Percentiles rank a stretch among this genome's conserved stretches.
Evolutionary conservation across 2,888 invertebrate genomes (phyloP).

Genomic region (Tanypteryx hageni): DNA sequence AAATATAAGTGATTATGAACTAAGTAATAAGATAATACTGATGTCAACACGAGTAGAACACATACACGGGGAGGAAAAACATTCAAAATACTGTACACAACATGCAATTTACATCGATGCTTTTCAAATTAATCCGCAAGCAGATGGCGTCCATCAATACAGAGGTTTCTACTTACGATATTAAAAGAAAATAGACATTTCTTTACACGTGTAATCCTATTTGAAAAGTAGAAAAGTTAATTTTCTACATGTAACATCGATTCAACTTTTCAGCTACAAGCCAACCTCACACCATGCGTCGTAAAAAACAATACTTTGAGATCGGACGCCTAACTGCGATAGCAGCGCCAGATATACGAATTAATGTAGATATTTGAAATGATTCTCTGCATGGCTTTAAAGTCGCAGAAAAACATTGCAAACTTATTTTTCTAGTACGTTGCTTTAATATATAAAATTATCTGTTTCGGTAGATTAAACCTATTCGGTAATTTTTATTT

Average conservation of each 20-base stretch:
- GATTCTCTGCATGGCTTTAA: not conserved
- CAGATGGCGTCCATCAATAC: constrained; percentile 56
- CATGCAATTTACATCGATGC: constrained; percentile 17
- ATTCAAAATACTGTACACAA: constrained; percentile 47
- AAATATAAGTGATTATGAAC: not conserved
- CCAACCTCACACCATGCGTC: constrained; percentile 36
- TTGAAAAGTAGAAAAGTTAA: not conserved
- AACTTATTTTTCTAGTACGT: not conserved
- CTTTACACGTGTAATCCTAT: not conserved
- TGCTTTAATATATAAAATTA: no score
- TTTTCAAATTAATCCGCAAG: constrained; percentile 61
- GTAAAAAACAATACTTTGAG: constrained; percentile 38
- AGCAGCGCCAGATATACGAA: constrained; percentile 32
- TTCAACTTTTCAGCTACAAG: not conserved
- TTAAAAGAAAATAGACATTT: not conserved
- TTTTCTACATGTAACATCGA: not conserved
- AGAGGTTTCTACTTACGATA: constrained; percentile 55
- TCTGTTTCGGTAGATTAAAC: no score
- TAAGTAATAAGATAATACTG: not conserved
- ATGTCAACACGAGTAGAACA: not conserved
- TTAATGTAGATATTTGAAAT: not conserved
- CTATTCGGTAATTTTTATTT: no score
- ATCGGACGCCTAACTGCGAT: constrained; percentile 48
- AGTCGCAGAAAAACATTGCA: not conserved
- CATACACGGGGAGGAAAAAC: not conserved